These are phyloP conservation scores for Leptogaster cylindrica DNA, from an alignment of 2,888 invertebrate genomes.

Conservation along the genomic window DNA sequence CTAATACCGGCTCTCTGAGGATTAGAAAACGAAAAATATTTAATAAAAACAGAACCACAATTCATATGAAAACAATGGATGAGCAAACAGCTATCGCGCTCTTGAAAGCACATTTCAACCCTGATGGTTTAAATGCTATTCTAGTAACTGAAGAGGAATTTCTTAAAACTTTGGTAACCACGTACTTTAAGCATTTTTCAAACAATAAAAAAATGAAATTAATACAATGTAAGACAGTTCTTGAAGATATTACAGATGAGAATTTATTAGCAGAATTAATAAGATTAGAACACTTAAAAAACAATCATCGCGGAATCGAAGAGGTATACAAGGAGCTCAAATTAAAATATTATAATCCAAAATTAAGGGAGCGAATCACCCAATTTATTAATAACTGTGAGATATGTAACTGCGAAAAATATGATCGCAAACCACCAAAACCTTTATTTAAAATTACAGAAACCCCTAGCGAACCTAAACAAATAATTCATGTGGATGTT, in stretches of 20 bases:
- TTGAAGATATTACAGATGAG: constrained; percentile 1
- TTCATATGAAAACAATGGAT: neutral
- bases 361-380: too few relatives aligned
- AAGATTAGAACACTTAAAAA: too few relatives aligned
- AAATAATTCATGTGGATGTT: constrained; percentile 41
- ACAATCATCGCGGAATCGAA: too few relatives aligned
- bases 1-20: neutral
- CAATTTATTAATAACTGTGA: too few relatives aligned
- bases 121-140: neutral
- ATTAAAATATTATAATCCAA: too few relatives aligned
- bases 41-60: neutral
- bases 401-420: too few relatives aligned
- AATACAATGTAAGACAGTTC: neutral
- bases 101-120: neutral
- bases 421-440: neutral
- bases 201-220: too few relatives aligned
- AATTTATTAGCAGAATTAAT: too few relatives aligned
- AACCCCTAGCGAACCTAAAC: constrained; percentile 1
- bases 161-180: neutral
- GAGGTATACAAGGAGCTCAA: too few relatives aligned
- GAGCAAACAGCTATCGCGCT: neutral
- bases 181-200: too few relatives aligned
- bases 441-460: constrained; percentile 15
- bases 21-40: neutral
- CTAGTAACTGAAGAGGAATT: neutral